Evolutionary conservation across 2,797 vertebrate species (phyloP), one percentile per base, ranked within the genome.

Genomic region (Pipistrellus kuhlii): DNA sequence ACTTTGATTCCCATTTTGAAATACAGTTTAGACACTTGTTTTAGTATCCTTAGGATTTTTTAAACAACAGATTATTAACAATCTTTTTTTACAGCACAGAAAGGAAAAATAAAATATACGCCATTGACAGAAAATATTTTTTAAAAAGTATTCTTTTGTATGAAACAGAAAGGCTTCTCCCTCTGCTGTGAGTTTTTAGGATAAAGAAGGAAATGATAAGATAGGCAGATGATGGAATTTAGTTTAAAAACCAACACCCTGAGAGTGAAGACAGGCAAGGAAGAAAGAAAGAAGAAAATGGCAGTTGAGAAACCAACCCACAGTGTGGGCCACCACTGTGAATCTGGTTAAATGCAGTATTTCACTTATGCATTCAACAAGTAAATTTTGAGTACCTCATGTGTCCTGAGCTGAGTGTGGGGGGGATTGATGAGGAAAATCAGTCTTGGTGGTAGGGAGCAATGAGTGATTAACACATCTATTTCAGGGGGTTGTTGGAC

Each of bases 1-100:
- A 48, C 48, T 93, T 94, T 55, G 32, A 83, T 84, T 97, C 46
- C 89, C 38, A 83, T 89, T 93, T 94, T 89, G 41, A 92, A 95
- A 91, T 91, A 2, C 23, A 85, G 27, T 90, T 89, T 93, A 76
- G 71, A 72, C 23, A 77, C 76, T 91, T 84, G 59, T 38, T 95
- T 89, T 53, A 88, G 12, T 93, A 85, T 81, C 76, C 20, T 25
- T 53, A 21, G 30, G 5, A 2, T 35, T 78, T 90, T 51, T 48
- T 23, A 48, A 62, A 57, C 41, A 84, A 64, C 21, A 77, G 18
- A 84, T 90, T 85, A 21, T 85, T 51, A 51, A 51, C 0, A 38
- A 14, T 86, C 23, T 95, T n/a, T 73, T 95, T 35, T 78, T 94
- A 13, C 30, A 80, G n/a, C 21, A 44, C 32, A 92, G 27, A 88